phyloP scores from a whole-genome alignment of 2,113 vertebrate species.

The Corydoras maculifer region DNA sequence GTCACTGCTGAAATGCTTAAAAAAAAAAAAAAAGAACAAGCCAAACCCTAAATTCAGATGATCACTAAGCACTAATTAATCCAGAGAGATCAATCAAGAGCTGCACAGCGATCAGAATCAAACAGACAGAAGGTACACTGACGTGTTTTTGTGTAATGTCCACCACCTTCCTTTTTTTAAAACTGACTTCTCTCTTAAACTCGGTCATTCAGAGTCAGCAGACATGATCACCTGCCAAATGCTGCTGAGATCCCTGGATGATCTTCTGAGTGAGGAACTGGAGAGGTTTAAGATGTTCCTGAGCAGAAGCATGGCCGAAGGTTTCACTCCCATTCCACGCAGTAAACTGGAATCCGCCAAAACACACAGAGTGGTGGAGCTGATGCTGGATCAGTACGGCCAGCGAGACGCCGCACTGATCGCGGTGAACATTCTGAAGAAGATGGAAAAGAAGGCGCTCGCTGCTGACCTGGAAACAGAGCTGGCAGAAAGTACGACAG shows the following conservation, averaged over 20 bases:
- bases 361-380: not conserved
- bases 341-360: not conserved
- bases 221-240: not conserved
- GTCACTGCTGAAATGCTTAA: no score
- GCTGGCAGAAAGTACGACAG: not conserved
- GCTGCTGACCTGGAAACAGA: not conserved
- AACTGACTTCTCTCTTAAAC: not conserved
- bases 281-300: conserved; percentile 21
- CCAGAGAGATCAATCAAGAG: no score
- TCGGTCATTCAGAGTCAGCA: not conserved
- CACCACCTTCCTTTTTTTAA: no score
- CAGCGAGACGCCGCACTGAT: not conserved
- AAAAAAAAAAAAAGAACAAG: no score
- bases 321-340: not conserved
- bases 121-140: no score
- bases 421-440: not conserved
- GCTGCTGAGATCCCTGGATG: not conserved
- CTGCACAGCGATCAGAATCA: no score
- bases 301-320: not conserved
- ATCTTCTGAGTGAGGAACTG: not conserved
- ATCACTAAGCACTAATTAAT: no score
- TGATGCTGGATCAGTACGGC: conserved; percentile 10
- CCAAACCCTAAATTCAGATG: no score
- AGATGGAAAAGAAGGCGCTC: not conserved
- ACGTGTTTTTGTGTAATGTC: no score